Percentiles rank a stretch among this genome's conserved stretches.
Conservation (phyloP, 2,888 invertebrate species). For the Drosophila merina region DNA sequence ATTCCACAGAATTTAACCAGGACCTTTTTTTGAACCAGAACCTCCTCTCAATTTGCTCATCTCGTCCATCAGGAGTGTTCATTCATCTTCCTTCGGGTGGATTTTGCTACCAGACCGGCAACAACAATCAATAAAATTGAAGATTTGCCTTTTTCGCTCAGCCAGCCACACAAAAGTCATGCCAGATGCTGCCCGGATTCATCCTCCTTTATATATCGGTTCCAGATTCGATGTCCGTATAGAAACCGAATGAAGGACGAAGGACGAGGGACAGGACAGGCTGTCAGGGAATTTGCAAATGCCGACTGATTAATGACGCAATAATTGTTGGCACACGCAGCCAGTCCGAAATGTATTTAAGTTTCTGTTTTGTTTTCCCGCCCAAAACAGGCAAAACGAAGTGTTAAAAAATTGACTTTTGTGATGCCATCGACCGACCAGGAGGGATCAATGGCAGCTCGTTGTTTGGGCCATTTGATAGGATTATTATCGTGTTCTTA, state of each 20-base stretch:
- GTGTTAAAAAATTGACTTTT: conserved; percentile 73
- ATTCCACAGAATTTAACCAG: neutral
- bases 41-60: conserved; percentile 39
- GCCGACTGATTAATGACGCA: conserved; percentile 80
- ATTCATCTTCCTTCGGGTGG: conserved; percentile 77
- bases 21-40: conserved; percentile 3
- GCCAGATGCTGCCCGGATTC: conserved; percentile 59
- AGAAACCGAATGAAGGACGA: neutral
- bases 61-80: conserved; percentile 65
- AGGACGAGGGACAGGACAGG: conserved; percentile 20
- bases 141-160: conserved; percentile 66
- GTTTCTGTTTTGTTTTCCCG: conserved; percentile 50
- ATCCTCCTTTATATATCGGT: conserved; percentile 16
- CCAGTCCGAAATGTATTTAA: conserved; percentile 42
- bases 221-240: neutral
- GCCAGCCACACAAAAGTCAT: conserved; percentile 63
- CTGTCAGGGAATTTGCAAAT: conserved; percentile 74
- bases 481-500: conserved; percentile 76
- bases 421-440: conserved; percentile 5
- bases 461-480: conserved; percentile 65
- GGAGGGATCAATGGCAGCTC: conserved; percentile 38
- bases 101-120: conserved; percentile 45
- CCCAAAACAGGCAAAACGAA: conserved; percentile 51
- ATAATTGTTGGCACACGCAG: conserved; percentile 75
- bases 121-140: conserved; percentile 77